phyloP scores from a whole-genome alignment of 2,888 invertebrate genomes.

The Desoria tigrina region DNA sequence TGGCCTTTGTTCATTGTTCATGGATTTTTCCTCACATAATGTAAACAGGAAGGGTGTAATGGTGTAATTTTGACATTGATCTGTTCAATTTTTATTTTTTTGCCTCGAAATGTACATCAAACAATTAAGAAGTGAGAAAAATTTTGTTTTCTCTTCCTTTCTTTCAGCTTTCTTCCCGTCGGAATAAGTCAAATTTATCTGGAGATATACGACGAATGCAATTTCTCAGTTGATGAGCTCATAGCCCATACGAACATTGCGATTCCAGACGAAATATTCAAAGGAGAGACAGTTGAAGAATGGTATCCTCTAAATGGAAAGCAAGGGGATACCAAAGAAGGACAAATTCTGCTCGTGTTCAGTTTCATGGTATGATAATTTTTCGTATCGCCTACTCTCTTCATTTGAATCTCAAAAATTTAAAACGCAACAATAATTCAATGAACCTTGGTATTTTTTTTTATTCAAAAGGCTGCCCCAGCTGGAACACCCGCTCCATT shows the following conservation, averaged over 20 bases:
- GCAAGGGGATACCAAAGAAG: conserved; percentile 91
- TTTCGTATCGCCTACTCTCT: background rate
- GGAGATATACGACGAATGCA: conserved; percentile 96
- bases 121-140: conserved; percentile 4
- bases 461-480: conserved; percentile 39
- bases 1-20: no score
- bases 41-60: conserved; percentile 17
- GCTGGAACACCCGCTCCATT: conserved; percentile 26
- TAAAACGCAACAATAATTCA: background rate
- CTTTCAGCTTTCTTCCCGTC: conserved; percentile 73
- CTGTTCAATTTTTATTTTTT: no score
- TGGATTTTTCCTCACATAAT: no score
- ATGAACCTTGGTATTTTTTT: background rate
- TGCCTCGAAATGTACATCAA: background rate
- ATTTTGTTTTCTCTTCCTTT: conserved; percentile 6
- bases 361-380: conserved; percentile 61
- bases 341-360: conserved; percentile 86
- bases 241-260: conserved; percentile 91
- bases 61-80: no score
- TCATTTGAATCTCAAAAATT: background rate
- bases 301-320: conserved; percentile 93
- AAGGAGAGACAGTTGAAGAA: conserved; percentile 84
- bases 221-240: conserved; percentile 92
- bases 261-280: conserved; percentile 78
- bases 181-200: conserved; percentile 86